Evolutionary conservation across 2,113 vertebrate genomes (phyloP).

Genomic region (Pygoscelis antarcticus): DNA sequence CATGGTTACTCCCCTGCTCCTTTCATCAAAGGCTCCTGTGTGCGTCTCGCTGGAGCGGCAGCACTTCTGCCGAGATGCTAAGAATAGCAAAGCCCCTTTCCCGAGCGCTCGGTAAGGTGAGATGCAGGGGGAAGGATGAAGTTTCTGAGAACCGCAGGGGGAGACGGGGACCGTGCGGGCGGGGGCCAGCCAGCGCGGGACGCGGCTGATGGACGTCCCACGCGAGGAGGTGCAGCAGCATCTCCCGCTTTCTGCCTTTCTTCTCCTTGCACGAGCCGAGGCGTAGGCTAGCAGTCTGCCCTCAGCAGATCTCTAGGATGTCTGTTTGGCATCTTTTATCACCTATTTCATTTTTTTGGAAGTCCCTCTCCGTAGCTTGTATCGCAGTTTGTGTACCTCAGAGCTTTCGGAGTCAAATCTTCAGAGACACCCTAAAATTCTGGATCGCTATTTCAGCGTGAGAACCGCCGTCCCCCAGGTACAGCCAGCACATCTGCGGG

Average conservation of each 20-base stretch:
- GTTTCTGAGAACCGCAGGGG: neutral
- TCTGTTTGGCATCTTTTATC: neutral
- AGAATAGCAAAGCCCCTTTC: neutral
- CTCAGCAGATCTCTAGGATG: neutral
- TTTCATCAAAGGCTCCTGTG: neutral
- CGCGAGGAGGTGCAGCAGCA: fast-evolving
- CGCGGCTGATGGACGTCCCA: neutral
- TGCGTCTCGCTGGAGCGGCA: neutral
- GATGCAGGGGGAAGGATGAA: neutral
- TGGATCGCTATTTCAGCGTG: fast-evolving
- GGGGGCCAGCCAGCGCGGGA: fast-evolving
- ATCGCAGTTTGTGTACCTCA: fast-evolving
- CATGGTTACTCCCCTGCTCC: conserved; percentile 36
- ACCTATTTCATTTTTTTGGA: fast-evolving
- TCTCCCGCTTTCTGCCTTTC: neutral
- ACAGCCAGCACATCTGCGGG: neutral
- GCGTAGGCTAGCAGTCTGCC: neutral
- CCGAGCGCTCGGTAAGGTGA: neutral
- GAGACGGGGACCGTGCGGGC: neutral
- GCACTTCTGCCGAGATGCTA: neutral
- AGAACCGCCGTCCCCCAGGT: no score
- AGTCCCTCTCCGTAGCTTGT: fast-evolving
- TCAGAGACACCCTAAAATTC: neutral
- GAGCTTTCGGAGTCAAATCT: neutral
- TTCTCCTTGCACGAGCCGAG: neutral